These are phyloP conservation scores for Leptinotarsa texana DNA, from an alignment of 1,140 invertebrate species.

Conservation along the genomic window DNA sequence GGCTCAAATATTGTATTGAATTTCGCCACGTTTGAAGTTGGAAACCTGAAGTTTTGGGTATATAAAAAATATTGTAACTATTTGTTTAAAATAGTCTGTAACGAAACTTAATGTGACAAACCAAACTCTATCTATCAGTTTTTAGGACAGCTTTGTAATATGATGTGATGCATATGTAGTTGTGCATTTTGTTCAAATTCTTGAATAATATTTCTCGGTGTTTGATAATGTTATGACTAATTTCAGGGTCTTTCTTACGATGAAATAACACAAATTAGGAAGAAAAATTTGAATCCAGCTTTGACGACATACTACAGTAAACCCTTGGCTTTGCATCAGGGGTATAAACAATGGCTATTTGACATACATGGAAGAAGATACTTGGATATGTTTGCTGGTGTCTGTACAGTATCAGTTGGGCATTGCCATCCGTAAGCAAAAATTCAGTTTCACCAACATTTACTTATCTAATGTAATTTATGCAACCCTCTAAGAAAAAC, in stretches of 20 bases:
- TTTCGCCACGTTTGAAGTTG: too few relatives aligned
- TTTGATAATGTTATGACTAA: not conserved
- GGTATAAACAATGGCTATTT: conserved; percentile 90
- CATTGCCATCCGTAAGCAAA: conserved; percentile 92
- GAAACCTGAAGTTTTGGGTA: too few relatives aligned
- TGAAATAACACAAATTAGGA: conserved; percentile 62
- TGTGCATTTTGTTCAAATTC: conserved; percentile 1
- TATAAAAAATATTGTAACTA: too few relatives aligned
- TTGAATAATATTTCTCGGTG: not conserved
- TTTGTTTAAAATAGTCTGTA: too few relatives aligned
- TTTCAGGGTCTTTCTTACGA: conserved; percentile 64
- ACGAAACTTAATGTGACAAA: too few relatives aligned
- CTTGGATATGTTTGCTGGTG: conserved; percentile 93
- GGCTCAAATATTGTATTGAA: too few relatives aligned
- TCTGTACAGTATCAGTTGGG: conserved; percentile 96
- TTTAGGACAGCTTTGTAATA: not conserved
- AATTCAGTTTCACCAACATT: too few relatives aligned
- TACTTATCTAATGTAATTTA: too few relatives aligned
- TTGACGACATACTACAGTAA: conserved; percentile 79
- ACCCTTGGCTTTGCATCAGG: conserved; percentile 83
- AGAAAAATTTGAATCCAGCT: conserved; percentile 70
- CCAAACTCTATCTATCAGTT: too few relatives aligned
- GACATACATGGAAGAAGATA: conserved; percentile 86
- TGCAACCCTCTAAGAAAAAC: too few relatives aligned
- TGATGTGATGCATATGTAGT: conserved; percentile 14